Conservation (phyloP, 2,113 vertebrate genomes). For the Lepus europaeus region DNA sequence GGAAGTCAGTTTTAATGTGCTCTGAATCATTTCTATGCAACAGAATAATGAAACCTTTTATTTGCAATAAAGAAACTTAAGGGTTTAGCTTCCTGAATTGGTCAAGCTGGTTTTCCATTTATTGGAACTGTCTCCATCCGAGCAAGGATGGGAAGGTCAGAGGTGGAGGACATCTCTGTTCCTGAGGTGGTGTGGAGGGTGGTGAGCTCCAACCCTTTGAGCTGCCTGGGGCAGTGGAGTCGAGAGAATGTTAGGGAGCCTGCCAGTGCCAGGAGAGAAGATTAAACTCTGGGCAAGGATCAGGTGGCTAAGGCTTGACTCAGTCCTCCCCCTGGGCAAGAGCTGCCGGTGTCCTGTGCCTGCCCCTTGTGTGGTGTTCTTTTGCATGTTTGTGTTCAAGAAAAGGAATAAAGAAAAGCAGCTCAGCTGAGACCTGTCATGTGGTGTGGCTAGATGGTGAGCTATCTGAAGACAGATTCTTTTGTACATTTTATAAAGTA, state of each 20-base stretch:
- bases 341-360: background rate
- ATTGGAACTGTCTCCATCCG: background rate
- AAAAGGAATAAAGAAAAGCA: background rate
- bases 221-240: background rate
- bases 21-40: conserved; percentile 60
- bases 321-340: background rate
- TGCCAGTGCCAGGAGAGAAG: background rate
- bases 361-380: background rate
- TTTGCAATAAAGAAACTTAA: conserved; percentile 37
- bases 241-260: background rate
- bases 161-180: background rate
- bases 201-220: background rate
- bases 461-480: background rate
- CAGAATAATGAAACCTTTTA: conserved; percentile 41
- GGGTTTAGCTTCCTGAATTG: background rate
- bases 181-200: background rate
- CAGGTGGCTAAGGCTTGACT: background rate
- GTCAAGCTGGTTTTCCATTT: conserved; percentile 44
- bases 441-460: background rate
- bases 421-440: no score
- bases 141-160: background rate
- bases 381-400: background rate
- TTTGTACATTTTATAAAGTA: background rate
- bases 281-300: background rate
- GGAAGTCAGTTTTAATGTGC: conserved; percentile 56